phyloP scores from a whole-genome alignment of 2,113 vertebrate genomes.

The Calidris pygmaea region DNA sequence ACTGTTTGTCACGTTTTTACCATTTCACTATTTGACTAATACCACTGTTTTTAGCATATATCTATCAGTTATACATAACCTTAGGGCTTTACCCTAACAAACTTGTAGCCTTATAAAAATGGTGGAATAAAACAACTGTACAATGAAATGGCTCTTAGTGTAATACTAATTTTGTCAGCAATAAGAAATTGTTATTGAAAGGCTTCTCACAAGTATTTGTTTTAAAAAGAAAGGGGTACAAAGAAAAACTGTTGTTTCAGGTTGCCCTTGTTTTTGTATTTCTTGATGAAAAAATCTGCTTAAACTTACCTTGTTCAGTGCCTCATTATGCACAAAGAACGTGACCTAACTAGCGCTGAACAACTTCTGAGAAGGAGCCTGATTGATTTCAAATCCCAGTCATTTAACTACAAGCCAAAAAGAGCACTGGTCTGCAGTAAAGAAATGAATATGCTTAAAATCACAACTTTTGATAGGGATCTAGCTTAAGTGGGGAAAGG shows the following conservation, averaged over 20 bases:
- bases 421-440: neutral
- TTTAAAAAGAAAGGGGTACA: neutral
- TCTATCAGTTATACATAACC: neutral
- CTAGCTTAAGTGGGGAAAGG: neutral
- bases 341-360: neutral
- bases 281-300: neutral
- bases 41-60: neutral
- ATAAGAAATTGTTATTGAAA: neutral
- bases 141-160: neutral
- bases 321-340: neutral
- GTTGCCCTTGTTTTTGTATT: neutral
- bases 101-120: neutral
- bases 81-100: neutral
- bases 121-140: neutral
- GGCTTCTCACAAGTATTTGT: neutral
- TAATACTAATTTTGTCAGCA: neutral
- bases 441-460: neutral
- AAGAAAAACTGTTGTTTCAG: neutral
- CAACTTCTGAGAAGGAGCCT: neutral
- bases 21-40: neutral
- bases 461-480: neutral
- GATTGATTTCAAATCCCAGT: constrained; percentile 14
- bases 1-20: neutral
- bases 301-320: neutral
- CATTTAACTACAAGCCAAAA: neutral